phyloP scores from a whole-genome alignment of 2,797 vertebrate genomes.

The Alosa sapidissima region DNA sequence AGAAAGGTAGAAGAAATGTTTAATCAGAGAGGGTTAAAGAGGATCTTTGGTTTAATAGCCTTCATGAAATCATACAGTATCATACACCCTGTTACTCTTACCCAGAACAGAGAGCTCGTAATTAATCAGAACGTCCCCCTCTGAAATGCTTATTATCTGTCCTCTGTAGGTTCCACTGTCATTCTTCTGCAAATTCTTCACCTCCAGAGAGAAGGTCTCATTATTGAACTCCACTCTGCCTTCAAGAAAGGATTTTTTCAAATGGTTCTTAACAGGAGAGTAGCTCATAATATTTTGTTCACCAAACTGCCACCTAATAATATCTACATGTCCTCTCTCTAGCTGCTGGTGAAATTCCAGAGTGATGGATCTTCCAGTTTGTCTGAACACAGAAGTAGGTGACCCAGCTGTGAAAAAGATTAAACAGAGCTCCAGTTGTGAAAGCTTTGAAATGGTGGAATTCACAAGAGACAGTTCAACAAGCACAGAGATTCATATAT shows the following conservation, averaged over 20 bases:
- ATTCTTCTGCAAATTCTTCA: conserved; percentile 47
- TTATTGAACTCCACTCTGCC: neutral
- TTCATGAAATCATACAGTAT: neutral
- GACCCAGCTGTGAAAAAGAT: neutral
- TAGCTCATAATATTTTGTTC: neutral
- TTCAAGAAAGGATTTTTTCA: neutral
- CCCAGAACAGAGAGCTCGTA: conserved; percentile 49
- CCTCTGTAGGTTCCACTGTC: conserved; percentile 36
- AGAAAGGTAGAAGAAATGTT: no score
- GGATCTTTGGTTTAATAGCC: no score
- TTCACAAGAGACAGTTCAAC: no score
- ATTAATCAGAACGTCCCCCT: rapidly evolving
- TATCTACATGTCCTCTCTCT: neutral
- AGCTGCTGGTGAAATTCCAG: neutral
- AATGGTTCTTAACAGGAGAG: neutral
- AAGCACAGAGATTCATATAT: no score
- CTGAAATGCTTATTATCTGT: rapidly evolving
- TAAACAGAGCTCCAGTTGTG: no score
- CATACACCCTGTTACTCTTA: no score
- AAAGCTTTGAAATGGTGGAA: no score
- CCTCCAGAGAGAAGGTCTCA: conserved; percentile 29
- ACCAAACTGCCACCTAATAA: neutral
- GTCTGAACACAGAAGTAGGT: neutral
- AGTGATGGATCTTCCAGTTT: neutral
- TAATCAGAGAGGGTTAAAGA: no score